phyloP scores from a whole-genome alignment of 2,797 vertebrate species.

The Anomalospiza imberbis region DNA sequence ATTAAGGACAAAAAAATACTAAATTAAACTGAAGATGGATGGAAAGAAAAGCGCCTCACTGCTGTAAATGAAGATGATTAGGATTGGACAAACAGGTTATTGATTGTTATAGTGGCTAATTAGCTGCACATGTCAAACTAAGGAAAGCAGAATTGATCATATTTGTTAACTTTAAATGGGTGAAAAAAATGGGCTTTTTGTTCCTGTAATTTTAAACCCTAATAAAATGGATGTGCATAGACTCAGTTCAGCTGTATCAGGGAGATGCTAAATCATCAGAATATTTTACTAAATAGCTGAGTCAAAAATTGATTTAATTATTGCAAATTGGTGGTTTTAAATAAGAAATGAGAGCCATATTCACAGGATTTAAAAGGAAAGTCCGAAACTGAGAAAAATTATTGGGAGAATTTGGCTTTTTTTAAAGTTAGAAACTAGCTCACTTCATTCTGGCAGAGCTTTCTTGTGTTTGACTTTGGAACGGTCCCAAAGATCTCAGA shows the following conservation, averaged over 20 bases:
- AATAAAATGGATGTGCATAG: background rate
- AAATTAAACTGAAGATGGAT: slow-evolving; percentile 41
- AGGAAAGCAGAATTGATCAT: background rate
- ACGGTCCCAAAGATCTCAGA: background rate
- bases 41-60: background rate
- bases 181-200: background rate
- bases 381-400: background rate
- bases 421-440: background rate
- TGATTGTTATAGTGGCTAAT: slow-evolving; percentile 9
- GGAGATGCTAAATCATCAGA: background rate
- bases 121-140: slow-evolving; percentile 7
- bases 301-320: background rate
- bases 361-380: background rate
- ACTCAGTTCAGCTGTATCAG: background rate
- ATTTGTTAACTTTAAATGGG: background rate
- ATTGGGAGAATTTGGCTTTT: background rate
- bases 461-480: background rate
- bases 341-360: background rate
- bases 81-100: slow-evolving; percentile 10
- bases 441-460: background rate
- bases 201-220: background rate
- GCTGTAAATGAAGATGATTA: slow-evolving; percentile 37
- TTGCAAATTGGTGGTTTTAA: background rate
- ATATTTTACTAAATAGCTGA: background rate
- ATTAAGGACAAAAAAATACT: slow-evolving; percentile 11